Evolutionary conservation across 1,140 invertebrate genomes (phyloP).

Genomic region (Temnothorax nylanderi): DNA sequence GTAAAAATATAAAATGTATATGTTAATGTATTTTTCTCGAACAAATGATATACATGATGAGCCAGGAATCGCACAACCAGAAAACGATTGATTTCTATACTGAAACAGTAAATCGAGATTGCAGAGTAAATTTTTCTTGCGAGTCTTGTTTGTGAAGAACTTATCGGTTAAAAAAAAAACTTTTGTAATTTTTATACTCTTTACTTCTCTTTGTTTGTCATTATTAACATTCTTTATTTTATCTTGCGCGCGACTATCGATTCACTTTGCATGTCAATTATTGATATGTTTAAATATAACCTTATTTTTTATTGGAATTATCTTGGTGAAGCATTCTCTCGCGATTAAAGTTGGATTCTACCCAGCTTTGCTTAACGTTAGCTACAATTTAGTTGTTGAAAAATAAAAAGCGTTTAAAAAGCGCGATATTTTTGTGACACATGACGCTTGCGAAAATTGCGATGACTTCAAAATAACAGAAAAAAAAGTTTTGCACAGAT

Average conservation of each 20-base stretch:
- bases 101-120: not conserved
- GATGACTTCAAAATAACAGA: not conserved
- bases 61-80: not conserved
- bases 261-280: not conserved
- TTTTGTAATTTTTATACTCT: not conserved
- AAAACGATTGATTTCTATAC: not conserved
- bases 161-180: not conserved
- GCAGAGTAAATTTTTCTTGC: not conserved
- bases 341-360: not conserved
- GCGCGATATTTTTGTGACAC: not conserved
- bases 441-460: not conserved
- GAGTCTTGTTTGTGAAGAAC: no score
- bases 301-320: not conserved
- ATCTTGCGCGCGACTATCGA: not conserved
- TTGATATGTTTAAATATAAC: not conserved
- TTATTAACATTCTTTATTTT: not conserved
- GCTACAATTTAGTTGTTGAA: not conserved
- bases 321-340: not conserved
- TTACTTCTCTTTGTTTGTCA: not conserved
- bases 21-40: not conserved
- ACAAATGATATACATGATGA: not conserved
- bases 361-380: not conserved
- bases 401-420: constrained; percentile 1
- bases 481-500: not conserved
- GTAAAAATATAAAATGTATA: constrained; percentile 1